A percentile compares a stretch with the other conserved stretches of the same genome.
phyloP scores from a whole-genome alignment of 2,113 vertebrate genomes.

The Hyperopisus bebe region DNA sequence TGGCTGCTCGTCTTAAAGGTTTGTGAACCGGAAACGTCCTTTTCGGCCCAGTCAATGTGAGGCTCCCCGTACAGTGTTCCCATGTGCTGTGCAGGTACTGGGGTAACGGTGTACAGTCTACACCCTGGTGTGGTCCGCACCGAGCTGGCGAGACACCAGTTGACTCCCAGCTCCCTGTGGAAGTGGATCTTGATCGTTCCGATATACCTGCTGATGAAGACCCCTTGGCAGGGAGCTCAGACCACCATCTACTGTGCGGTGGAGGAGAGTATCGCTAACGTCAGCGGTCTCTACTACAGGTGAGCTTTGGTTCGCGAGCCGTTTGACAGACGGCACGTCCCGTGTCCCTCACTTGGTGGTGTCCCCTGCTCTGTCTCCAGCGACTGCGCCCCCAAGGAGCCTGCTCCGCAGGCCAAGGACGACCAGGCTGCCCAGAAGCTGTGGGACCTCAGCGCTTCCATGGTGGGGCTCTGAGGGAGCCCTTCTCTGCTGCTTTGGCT shows the following conservation, averaged over 20 bases:
- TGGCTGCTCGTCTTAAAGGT: conserved; percentile 57
- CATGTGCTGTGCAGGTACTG: conserved; percentile 39
- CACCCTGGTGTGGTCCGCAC: conserved; percentile 62
- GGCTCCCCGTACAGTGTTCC: not conserved
- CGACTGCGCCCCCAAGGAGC: conserved; percentile 52
- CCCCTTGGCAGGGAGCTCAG: conserved; percentile 52
- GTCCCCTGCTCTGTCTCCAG: conserved; percentile 33
- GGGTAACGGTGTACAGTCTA: conserved; percentile 55
- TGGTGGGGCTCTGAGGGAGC: conserved; percentile 49
- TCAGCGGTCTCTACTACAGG: conserved; percentile 63
- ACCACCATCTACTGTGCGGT: conserved; percentile 61
- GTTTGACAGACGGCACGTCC: too few relatives aligned
- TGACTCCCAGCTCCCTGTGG: conserved; percentile 38
- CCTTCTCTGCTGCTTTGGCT: not conserved
- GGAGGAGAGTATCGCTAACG: conserved; percentile 47
- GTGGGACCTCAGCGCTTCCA: conserved; percentile 58
- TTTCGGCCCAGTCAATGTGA: not conserved
- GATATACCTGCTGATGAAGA: conserved; percentile 46
- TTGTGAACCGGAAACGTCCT: not conserved
- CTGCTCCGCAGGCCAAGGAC: conserved; percentile 48
- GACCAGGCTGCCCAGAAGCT: conserved; percentile 52
- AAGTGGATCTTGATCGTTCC: conserved; percentile 27
- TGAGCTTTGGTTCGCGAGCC: conserved; percentile 8
- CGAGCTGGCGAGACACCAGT: conserved; percentile 51
- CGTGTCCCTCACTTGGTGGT: not conserved